A percentile compares a stretch with the other conserved stretches of the same genome.
Conservation (phyloP, 2,797 vertebrate species). For the Leuciscus waleckii region DNA sequence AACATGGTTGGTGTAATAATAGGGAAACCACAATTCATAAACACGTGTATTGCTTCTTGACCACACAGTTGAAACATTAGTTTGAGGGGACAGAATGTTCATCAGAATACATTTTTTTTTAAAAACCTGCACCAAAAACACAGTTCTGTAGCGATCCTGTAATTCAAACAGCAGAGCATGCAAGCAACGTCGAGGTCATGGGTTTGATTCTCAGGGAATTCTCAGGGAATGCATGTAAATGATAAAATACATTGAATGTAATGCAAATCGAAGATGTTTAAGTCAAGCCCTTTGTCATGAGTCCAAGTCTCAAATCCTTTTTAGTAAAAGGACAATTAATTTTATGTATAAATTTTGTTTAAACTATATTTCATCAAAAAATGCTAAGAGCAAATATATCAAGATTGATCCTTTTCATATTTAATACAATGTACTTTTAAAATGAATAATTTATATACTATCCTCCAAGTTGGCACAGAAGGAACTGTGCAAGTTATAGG, state of each 20-base stretch:
- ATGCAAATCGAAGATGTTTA: not conserved
- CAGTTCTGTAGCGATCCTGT: too few relatives aligned
- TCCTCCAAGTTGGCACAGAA: not conserved
- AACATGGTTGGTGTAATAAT: not conserved
- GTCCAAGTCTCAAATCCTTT: not conserved
- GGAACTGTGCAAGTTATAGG: not conserved
- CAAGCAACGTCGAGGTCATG: too few relatives aligned
- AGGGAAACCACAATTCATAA: not conserved
- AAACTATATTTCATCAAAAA: not conserved
- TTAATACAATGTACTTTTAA: not conserved
- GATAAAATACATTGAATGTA: too few relatives aligned
- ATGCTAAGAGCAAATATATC: not conserved
- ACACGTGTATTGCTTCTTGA: not conserved
- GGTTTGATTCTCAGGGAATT: too few relatives aligned
- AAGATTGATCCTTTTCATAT: slow-evolving; percentile 4
- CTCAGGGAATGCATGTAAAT: too few relatives aligned
- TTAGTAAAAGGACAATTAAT: not conserved
- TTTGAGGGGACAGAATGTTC: too few relatives aligned
- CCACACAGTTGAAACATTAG: not conserved
- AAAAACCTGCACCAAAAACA: too few relatives aligned
- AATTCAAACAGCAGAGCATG: too few relatives aligned
- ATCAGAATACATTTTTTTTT: too few relatives aligned
- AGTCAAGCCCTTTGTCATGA: not conserved
- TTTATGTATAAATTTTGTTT: not conserved
- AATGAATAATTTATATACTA: not conserved